phyloP scores from a whole-genome alignment of 2,888 invertebrate genomes.

The Melinaea menophilus region DNA sequence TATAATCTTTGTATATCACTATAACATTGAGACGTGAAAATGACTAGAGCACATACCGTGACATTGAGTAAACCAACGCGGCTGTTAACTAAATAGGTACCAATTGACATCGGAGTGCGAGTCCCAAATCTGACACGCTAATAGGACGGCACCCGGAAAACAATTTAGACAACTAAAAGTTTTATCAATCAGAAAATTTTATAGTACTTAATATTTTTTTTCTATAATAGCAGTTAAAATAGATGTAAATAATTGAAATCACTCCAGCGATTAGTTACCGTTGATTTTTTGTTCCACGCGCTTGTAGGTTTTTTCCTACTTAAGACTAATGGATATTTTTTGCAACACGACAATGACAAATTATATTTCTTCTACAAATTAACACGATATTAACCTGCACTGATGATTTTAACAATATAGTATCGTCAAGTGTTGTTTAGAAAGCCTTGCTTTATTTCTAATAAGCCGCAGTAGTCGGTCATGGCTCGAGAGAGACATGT shows the following conservation, averaged over 20 bases:
- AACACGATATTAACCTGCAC: too few relatives aligned
- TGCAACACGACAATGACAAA: too few relatives aligned
- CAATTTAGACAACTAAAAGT: slow-evolving; percentile 7
- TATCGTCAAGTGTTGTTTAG: too few relatives aligned
- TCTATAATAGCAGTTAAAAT: neutral
- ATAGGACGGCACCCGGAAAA: slow-evolving; percentile 17
- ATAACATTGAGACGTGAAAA: slow-evolving; percentile 25
- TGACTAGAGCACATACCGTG: slow-evolving; percentile 13
- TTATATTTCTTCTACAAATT: too few relatives aligned
- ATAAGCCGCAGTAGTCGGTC: neutral
- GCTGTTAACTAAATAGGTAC: slow-evolving; percentile 8
- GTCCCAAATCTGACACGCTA: slow-evolving; percentile 20
- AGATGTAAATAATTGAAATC: neutral
- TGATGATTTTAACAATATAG: too few relatives aligned
- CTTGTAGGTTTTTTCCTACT: neutral
- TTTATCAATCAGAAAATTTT: neutral
- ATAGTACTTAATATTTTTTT: neutral
- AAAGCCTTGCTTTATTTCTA: neutral
- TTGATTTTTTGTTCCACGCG: neutral
- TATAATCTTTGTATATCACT: neutral
- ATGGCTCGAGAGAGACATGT: slow-evolving; percentile 16
- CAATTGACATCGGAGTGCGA: slow-evolving; percentile 16
- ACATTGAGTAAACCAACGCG: slow-evolving; percentile 12
- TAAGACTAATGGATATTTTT: too few relatives aligned
- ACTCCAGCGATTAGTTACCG: neutral